Evolutionary conservation across 2,888 invertebrate species (phyloP).

Genomic region (Sceliomorpha sp.): DNA sequence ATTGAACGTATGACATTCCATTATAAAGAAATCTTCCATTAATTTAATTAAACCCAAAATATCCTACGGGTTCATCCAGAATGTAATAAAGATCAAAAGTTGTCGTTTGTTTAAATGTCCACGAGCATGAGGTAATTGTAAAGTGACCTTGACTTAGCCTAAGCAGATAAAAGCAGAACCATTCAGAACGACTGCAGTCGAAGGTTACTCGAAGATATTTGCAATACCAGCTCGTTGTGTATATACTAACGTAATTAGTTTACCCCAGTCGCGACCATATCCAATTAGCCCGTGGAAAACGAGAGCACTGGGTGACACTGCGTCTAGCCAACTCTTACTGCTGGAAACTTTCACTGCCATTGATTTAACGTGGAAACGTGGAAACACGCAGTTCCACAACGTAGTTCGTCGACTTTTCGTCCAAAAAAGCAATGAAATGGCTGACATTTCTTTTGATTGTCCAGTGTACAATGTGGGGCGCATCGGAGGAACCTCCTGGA

Average conservation of each 20-base stretch:
- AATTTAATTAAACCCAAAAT: too few species aligned
- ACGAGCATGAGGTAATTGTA: too few species aligned
- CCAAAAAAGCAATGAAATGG: conserved; percentile 68
- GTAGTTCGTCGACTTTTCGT: conserved; percentile 12
- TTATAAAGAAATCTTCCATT: too few species aligned
- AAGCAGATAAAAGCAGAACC: conserved; percentile 37
- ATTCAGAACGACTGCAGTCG: conserved; percentile 27
- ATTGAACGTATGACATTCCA: too few species aligned
- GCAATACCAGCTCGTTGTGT: conserved; percentile 33
- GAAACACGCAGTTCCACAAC: conserved; percentile 23
- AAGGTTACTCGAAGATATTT: conserved; percentile 35
- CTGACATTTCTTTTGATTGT: conserved; percentile 68
- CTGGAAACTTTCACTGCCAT: conserved; percentile 78
- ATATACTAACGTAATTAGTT: conserved; percentile 76
- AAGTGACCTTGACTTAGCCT: conserved; percentile 37
- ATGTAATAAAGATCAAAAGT: too few species aligned
- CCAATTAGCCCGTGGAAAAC: conserved; percentile 76
- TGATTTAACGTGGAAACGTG: conserved; percentile 57
- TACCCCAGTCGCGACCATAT: conserved; percentile 73
- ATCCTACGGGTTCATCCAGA: too few species aligned
- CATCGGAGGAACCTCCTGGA: conserved; percentile 70
- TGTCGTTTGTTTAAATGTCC: too few species aligned
- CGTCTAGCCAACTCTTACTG: conserved; percentile 66
- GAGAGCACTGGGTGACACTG: conserved; percentile 74
- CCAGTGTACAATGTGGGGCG: conserved; percentile 75